Percentiles rank a stretch among this genome's conserved stretches.
Conservation (phyloP, 2,113 vertebrate species). For the Gila orcuttii region DNA sequence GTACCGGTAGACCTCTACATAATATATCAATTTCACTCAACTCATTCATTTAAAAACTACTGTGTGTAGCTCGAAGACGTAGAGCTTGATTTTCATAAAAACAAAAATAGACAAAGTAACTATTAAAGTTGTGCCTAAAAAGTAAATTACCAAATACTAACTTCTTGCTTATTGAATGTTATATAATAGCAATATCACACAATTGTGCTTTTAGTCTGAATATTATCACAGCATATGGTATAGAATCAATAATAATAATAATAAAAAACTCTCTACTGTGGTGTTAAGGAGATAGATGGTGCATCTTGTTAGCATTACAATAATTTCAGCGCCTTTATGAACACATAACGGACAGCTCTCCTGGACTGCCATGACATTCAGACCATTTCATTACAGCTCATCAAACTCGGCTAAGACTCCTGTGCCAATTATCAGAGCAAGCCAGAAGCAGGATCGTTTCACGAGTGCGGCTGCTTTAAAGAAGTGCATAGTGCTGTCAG, state of each 20-base stretch:
- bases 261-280: not conserved
- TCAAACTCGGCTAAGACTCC: constrained; percentile 44
- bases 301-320: not conserved
- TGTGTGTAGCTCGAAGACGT: not conserved
- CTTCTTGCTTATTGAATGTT: not conserved
- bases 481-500: not conserved
- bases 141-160: not conserved
- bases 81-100: not conserved
- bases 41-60: not conserved
- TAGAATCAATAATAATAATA: too few relatives aligned
- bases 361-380: constrained; percentile 39
- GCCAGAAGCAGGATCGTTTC: constrained; percentile 32
- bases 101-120: not conserved
- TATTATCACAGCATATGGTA: too few relatives aligned
- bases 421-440: constrained; percentile 50
- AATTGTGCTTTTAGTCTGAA: not conserved
- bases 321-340: not conserved
- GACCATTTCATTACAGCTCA: constrained; percentile 45
- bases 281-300: not conserved
- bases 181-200: not conserved
- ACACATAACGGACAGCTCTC: constrained; percentile 26
- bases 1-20: not conserved
- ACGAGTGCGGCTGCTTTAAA: constrained; percentile 18
- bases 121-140: not conserved
- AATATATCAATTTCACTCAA: not conserved